A percentile compares a stretch with the other conserved stretches of the same genome.
These are phyloP conservation scores for Patella vulgata DNA, from an alignment of 1,140 invertebrate genomes.

Conservation along the genomic window DNA sequence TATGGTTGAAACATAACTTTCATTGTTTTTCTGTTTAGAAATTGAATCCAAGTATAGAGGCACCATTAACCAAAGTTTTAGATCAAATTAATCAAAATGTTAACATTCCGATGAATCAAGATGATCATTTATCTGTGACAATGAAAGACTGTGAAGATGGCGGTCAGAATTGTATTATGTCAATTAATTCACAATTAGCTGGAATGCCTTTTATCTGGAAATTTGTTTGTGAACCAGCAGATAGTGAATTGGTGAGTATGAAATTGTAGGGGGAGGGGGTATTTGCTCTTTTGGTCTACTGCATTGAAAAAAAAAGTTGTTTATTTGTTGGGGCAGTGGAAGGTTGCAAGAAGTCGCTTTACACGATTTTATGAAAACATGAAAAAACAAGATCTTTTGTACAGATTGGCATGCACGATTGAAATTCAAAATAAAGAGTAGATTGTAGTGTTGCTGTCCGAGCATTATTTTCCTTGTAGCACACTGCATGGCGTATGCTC, in stretches of 20 bases:
- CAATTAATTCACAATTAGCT: conserved; percentile 46
- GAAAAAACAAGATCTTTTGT: no score
- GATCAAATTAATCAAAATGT: conserved; percentile 53
- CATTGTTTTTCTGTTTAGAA: no score
- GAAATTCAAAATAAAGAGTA: no score
- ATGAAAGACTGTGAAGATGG: conserved; percentile 13
- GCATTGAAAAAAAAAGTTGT: no score
- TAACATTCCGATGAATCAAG: conserved; percentile 32
- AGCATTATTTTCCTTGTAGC: no score
- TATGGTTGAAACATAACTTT: no score
- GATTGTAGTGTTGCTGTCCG: no score
- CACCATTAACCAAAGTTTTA: conserved; percentile 50
- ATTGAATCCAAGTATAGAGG: conserved; percentile 61
- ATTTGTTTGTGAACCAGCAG: conserved; percentile 39
- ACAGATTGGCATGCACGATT: no score
- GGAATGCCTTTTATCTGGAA: conserved; percentile 58
- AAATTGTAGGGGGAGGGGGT: background rate
- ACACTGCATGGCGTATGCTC: no score
- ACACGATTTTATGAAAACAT: no score
- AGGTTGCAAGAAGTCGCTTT: no score
- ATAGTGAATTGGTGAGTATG: conserved; percentile 42
- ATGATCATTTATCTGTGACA: conserved; percentile 33
- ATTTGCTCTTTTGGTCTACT: background rate
- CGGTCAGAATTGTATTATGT: conserved; percentile 31
- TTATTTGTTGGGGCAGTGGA: no score